Percentiles rank a stretch among this genome's conserved stretches.
Conservation (phyloP, 1,140 invertebrate species). For the Melanaphis sacchari region DNA sequence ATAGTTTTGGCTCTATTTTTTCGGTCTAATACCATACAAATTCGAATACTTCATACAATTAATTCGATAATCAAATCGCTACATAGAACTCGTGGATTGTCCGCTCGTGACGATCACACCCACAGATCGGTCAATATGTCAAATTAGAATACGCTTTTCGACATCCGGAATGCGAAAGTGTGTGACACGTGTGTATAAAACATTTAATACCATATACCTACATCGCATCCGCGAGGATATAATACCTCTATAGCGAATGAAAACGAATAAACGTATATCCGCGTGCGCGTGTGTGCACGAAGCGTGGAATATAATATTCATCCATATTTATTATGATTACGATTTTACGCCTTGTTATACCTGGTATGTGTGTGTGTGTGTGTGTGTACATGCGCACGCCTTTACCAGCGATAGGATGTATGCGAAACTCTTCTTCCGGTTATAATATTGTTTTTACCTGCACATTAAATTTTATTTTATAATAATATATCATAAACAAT, state of each 20-base stretch:
- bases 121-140: background rate
- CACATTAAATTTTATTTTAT: too few species aligned
- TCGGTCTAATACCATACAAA: background rate
- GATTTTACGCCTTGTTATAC: background rate
- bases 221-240: background rate
- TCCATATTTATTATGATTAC: background rate
- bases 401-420: background rate
- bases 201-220: background rate
- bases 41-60: background rate
- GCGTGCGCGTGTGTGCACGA: background rate
- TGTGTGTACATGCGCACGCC: background rate
- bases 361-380: background rate
- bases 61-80: background rate
- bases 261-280: background rate
- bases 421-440: background rate
- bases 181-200: background rate
- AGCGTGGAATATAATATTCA: background rate
- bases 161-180: background rate
- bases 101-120: background rate
- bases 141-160: background rate
- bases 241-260: background rate
- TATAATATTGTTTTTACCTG: background rate
- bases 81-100: background rate
- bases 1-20: background rate
- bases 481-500: conserved; percentile 11